Evolutionary conservation across 2,888 invertebrate genomes (phyloP).

Genomic region (Corbicula japonica): DNA sequence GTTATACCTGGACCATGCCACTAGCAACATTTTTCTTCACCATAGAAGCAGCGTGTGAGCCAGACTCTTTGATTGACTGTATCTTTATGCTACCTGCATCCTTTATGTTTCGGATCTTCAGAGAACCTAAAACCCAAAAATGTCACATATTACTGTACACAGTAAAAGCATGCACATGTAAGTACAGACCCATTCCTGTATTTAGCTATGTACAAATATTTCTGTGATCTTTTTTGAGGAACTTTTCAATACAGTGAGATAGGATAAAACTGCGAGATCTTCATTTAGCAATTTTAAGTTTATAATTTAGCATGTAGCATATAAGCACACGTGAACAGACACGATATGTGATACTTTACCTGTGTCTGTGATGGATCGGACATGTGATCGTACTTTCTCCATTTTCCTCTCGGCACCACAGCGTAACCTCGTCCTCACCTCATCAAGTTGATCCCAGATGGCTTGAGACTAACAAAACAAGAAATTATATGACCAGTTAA

Average conservation of each 20-base stretch:
- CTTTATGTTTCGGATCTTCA: conserved; percentile 68
- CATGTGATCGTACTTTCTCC: conserved; percentile 77
- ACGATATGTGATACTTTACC: conserved; percentile 29
- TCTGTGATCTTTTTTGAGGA: neutral
- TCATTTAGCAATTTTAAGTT: no score
- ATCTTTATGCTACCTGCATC: conserved; percentile 79
- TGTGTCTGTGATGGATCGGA: conserved; percentile 71
- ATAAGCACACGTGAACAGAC: no score
- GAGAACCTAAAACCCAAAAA: conserved; percentile 34
- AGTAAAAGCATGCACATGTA: neutral
- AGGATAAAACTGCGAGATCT: neutral
- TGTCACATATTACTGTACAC: neutral
- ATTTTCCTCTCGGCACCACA: conserved; percentile 79
- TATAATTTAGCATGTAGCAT: no score
- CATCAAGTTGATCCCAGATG: conserved; percentile 81
- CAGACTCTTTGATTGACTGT: conserved; percentile 78
- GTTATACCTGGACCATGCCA: conserved; percentile 80
- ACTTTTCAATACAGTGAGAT: neutral
- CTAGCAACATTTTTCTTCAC: conserved; percentile 81
- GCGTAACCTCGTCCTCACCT: conserved; percentile 77
- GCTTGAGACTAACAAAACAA: no score
- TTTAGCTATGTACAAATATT: neutral
- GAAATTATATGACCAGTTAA: no score
- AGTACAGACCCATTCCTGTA: neutral
- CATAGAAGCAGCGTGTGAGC: conserved; percentile 79